These are phyloP conservation scores for Tetrao urogallus DNA, from an alignment of 2,113 vertebrate species.

Conservation along the genomic window DNA sequence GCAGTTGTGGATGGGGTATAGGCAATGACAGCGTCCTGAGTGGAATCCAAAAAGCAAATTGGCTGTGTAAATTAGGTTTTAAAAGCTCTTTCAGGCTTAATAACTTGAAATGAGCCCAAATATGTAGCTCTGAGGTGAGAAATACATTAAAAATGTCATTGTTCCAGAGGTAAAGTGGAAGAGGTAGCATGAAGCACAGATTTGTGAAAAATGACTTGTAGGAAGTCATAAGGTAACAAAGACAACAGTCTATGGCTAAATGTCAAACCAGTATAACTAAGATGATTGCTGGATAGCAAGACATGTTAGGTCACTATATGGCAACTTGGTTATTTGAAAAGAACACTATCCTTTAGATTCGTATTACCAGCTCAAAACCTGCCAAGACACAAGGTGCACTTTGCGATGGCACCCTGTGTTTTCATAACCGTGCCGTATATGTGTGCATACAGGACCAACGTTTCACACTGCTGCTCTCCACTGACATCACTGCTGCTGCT, in stretches of 20 bases:
- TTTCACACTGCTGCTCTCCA: not conserved
- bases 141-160: not conserved
- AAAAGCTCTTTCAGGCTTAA: constrained; percentile 9
- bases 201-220: not conserved
- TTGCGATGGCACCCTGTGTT: not conserved
- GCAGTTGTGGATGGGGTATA: not conserved
- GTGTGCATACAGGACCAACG: not conserved
- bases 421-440: not conserved
- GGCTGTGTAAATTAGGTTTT: not conserved
- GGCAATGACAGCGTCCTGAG: not conserved
- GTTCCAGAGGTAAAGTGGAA: not conserved
- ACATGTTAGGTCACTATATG: not conserved
- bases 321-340: not conserved
- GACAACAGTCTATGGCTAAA: not conserved
- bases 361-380: not conserved
- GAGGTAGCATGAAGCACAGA: not conserved
- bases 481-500: rapidly evolving
- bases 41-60: not conserved
- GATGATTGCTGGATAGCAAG: not conserved
- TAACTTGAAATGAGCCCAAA: not conserved
- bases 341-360: not conserved
- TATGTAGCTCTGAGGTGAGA: not conserved
- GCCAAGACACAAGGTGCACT: not conserved
- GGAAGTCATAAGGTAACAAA: not conserved
- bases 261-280: not conserved